Evolutionary conservation across 2,797 vertebrate genomes (phyloP).

Genomic region (Helicolenus hilgendorfi): DNA sequence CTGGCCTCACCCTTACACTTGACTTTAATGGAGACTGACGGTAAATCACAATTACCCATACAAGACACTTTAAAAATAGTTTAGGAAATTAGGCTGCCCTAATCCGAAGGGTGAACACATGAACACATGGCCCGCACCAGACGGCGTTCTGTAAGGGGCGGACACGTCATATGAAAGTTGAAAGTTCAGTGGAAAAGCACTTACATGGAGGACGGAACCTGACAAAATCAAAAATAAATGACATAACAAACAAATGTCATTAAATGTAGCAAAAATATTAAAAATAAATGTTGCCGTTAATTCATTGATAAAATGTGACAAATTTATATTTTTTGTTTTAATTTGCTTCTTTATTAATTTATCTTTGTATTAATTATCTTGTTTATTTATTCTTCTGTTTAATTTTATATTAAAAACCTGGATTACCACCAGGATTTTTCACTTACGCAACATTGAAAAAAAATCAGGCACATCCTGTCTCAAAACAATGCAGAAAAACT

Average conservation of each 20-base stretch:
- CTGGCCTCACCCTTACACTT: conserved; percentile 48
- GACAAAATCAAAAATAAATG: background rate
- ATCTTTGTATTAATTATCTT: too few species aligned
- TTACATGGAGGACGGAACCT: background rate
- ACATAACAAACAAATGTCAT: background rate
- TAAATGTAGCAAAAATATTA: background rate
- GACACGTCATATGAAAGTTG: background rate
- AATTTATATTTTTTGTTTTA: too few species aligned
- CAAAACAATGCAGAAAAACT: too few species aligned
- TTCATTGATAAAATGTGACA: too few species aligned
- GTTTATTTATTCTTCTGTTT: too few species aligned
- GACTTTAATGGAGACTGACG: conserved; percentile 77
- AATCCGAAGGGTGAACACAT: conserved; percentile 33
- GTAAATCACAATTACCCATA: conserved; percentile 81
- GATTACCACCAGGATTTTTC: background rate
- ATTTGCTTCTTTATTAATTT: too few species aligned
- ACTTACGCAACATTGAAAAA: background rate
- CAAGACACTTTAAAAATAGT: conserved; percentile 77
- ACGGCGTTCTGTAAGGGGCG: background rate
- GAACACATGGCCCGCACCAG: background rate
- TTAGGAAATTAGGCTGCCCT: conserved; percentile 63
- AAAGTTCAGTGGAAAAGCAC: background rate
- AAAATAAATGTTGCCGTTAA: background rate
- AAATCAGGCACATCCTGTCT: background rate
- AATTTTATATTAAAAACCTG: background rate